phyloP scores from a whole-genome alignment of 2,113 vertebrate species.

The Psittacus erithacus region DNA sequence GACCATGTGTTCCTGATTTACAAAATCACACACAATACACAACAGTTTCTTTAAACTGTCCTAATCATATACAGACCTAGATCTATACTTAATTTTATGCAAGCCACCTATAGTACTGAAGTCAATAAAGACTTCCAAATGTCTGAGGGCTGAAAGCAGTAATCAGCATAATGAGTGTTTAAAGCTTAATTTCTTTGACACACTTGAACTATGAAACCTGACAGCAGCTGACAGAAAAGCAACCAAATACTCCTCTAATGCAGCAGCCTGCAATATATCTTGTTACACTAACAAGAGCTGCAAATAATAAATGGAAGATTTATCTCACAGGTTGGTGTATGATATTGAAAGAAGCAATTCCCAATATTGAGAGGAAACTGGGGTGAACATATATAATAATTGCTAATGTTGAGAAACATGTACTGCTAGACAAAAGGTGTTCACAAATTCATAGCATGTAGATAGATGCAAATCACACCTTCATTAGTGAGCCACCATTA shows the following conservation, averaged over 20 bases:
- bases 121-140: neutral
- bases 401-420: neutral
- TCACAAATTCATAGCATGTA: neutral
- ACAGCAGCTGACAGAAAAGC: neutral
- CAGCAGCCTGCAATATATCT: neutral
- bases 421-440: neutral
- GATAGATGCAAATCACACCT: neutral
- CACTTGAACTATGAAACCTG: neutral
- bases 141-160: neutral
- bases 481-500: neutral
- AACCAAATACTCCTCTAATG: neutral
- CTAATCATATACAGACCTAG: neutral
- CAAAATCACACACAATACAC: neutral
- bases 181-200: neutral
- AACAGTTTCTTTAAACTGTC: neutral
- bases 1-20: constrained; percentile 59
- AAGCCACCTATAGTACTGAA: neutral
- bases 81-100: neutral
- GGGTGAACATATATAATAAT: neutral
- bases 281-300: neutral
- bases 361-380: neutral
- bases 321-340: neutral
- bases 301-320: neutral
- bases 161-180: neutral
- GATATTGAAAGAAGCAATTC: neutral